A percentile compares a stretch with the other conserved stretches of the same genome.
phyloP scores from a whole-genome alignment of 2,113 vertebrate species.

The Tachycineta bicolor region DNA sequence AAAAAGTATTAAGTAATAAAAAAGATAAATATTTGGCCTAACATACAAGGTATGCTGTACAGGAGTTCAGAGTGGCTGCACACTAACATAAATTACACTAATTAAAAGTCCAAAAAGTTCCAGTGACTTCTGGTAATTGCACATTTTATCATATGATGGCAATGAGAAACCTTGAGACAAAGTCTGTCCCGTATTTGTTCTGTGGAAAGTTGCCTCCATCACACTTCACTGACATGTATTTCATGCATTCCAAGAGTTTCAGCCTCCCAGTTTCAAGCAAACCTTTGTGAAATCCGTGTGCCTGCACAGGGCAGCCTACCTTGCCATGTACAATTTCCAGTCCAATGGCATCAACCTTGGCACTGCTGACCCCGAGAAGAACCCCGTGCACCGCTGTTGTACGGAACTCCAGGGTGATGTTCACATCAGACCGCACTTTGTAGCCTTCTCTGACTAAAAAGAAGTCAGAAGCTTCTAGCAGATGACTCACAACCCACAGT shows the following conservation, averaged over 20 bases:
- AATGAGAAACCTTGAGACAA: background rate
- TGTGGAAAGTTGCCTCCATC: background rate
- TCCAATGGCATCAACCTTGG: slow-evolving; percentile 91
- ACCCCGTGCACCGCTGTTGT: slow-evolving; percentile 77
- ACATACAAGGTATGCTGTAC: background rate
- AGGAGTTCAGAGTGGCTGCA: background rate
- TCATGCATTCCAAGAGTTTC: background rate
- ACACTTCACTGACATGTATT: background rate
- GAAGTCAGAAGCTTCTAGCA: background rate
- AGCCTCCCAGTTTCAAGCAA: background rate
- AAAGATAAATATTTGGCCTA: background rate
- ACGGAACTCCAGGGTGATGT: slow-evolving; percentile 86
- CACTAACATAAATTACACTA: background rate
- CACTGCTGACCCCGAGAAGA: slow-evolving; percentile 90
- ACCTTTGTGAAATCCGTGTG: background rate
- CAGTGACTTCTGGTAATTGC: background rate
- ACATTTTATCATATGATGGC: background rate
- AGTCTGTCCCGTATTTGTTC: background rate
- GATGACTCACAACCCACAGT: background rate
- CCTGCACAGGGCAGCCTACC: slow-evolving; percentile 69
- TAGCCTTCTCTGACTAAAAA: slow-evolving; percentile 88
- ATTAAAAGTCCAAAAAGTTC: background rate
- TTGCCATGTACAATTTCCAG: slow-evolving; percentile 90
- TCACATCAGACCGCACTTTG: slow-evolving; percentile 88
- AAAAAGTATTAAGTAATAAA: background rate